Evolutionary conservation across 1,140 invertebrate species (phyloP).

Genomic region (Zaprionus ghesquierei): DNA sequence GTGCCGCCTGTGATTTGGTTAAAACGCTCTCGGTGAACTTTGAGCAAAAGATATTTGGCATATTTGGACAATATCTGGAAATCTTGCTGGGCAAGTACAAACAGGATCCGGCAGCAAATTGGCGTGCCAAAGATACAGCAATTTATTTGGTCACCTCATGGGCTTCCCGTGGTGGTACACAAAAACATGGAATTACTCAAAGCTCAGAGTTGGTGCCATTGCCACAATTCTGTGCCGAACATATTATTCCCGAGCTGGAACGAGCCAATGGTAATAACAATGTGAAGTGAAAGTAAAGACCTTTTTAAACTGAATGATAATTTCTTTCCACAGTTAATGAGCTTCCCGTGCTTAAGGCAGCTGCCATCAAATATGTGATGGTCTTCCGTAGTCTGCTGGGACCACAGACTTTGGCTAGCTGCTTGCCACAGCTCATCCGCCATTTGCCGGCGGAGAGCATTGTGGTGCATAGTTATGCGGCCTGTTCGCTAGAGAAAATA

Average conservation of each 20-base stretch:
- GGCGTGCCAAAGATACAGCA: slow-evolving; percentile 97
- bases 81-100: slow-evolving; percentile 91
- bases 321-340: slow-evolving; percentile 88
- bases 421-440: slow-evolving; percentile 89
- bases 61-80: slow-evolving; percentile 95
- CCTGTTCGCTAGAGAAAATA: slow-evolving; percentile 95
- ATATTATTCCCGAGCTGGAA: slow-evolving; percentile 93
- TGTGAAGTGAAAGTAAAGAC: neutral
- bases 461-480: slow-evolving; percentile 97
- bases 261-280: slow-evolving; percentile 84
- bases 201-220: slow-evolving; percentile 95
- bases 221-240: slow-evolving; percentile 91
- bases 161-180: slow-evolving; percentile 94
- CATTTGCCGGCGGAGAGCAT: slow-evolving; percentile 89
- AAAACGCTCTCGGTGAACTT: slow-evolving; percentile 94
- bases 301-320: neutral
- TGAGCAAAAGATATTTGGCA: slow-evolving; percentile 95
- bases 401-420: slow-evolving; percentile 88
- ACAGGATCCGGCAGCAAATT: slow-evolving; percentile 89
- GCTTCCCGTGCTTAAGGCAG: slow-evolving; percentile 95
- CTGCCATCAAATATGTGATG: slow-evolving; percentile 98
- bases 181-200: slow-evolving; percentile 95
- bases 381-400: slow-evolving; percentile 96
- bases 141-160: slow-evolving; percentile 97
- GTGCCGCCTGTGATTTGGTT: slow-evolving; percentile 98